A percentile compares a stretch with the other conserved stretches of the same genome.
Evolutionary conservation across 2,113 vertebrate genomes (phyloP).

Genomic region (Apaloderma vittatum): DNA sequence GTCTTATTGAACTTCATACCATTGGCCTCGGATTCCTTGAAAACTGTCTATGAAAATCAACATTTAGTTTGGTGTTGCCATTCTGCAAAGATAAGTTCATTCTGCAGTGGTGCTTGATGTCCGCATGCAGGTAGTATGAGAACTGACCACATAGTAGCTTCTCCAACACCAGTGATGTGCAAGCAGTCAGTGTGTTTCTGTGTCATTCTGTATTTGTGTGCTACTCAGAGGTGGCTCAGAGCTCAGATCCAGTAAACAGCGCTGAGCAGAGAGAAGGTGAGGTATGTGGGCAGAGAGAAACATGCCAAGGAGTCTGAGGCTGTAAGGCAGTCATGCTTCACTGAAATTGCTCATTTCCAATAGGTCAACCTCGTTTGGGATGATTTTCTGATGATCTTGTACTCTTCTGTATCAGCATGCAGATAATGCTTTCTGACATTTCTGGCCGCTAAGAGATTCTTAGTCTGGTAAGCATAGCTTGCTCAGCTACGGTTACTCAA

Average conservation of each 20-base stretch:
- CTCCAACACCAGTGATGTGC: neutral
- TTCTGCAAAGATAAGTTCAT: neutral
- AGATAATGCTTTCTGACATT: neutral
- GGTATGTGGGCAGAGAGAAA: neutral
- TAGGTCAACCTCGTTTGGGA: neutral
- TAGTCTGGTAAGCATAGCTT: neutral
- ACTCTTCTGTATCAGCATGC: neutral
- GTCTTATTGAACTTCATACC: too few relatives aligned
- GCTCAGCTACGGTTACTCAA: neutral
- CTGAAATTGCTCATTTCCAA: neutral
- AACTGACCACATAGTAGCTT: neutral
- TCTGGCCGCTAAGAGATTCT: neutral
- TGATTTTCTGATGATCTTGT: neutral
- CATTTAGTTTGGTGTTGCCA: neutral
- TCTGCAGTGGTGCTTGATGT: neutral
- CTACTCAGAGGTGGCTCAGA: neutral
- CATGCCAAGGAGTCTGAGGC: neutral
- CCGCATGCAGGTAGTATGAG: neutral
- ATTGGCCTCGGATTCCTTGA: neutral
- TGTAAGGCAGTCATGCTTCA: neutral
- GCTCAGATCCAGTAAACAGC: neutral
- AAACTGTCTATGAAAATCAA: neutral
- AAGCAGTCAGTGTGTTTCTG: neutral
- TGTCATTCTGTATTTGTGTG: neutral
- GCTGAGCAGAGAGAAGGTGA: neutral